phyloP scores from a whole-genome alignment of 2,888 invertebrate genomes.

The Nomada lathburiana region DNA sequence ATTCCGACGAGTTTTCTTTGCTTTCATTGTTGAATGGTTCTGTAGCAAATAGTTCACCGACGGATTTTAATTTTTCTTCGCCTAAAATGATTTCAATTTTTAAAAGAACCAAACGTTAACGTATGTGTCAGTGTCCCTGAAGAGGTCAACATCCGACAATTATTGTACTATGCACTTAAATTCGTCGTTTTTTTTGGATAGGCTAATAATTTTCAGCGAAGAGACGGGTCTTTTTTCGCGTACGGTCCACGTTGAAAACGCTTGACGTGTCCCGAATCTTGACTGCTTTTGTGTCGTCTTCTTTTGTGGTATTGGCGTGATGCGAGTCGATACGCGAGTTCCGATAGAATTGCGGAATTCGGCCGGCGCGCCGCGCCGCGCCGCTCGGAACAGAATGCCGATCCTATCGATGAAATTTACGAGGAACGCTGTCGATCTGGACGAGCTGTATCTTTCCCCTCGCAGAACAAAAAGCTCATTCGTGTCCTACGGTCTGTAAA shows the following conservation, averaged over 20 bases:
- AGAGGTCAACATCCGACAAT: too few species aligned
- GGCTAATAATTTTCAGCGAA: not conserved
- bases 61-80: too few species aligned
- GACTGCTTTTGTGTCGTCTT: not conserved
- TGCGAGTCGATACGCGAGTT: not conserved
- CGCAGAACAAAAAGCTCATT: constrained; percentile 20
- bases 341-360: not conserved
- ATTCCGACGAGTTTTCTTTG: too few species aligned
- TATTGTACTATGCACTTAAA: too few species aligned
- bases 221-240: not conserved
- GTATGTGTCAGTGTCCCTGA: too few species aligned
- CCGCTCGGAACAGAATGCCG: too few species aligned
- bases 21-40: too few species aligned
- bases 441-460: constrained; percentile 17
- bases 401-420: constrained; percentile 52
- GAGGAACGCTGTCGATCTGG: constrained; percentile 57
- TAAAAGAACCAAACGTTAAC: too few species aligned
- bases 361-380: not conserved
- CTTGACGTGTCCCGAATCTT: not conserved
- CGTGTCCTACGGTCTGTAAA: constrained; percentile 35
- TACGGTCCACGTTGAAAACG: not conserved
- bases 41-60: too few species aligned
- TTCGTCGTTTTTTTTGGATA: too few species aligned
- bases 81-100: too few species aligned
- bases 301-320: not conserved